A percentile compares a stretch with the other conserved stretches of the same genome.
These are phyloP conservation scores for Dicyrtomina minuta DNA, from an alignment of 2,888 invertebrate species.

Conservation along the genomic window DNA sequence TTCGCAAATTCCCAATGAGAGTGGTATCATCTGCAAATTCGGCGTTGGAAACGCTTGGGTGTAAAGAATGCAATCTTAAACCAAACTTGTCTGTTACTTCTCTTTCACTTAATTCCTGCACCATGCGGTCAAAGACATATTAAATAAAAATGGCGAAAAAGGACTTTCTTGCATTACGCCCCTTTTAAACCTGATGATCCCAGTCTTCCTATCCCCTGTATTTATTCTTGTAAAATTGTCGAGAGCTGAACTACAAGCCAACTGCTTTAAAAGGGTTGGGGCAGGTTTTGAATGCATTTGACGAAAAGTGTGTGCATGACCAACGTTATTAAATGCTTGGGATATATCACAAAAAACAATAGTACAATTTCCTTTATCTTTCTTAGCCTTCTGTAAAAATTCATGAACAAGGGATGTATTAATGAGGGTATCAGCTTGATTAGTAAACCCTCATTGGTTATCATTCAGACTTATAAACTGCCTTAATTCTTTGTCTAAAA, in stretches of 20 bases:
- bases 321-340: neutral
- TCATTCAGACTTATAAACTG: neutral
- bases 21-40: neutral
- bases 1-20: neutral
- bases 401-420: neutral
- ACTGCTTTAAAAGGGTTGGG: neutral
- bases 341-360: neutral
- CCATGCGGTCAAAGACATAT: neutral
- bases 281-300: neutral
- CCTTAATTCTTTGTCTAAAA: too few relatives aligned
- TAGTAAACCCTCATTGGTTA: neutral
- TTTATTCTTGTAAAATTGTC: neutral
- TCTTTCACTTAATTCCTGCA: neutral
- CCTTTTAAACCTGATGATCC: neutral
- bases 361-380: neutral
- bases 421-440: neutral
- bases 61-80: neutral
- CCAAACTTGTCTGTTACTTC: neutral
- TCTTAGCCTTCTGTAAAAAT: neutral
- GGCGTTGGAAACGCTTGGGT: neutral
- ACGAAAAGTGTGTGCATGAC: neutral
- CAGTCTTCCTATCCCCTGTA: neutral
- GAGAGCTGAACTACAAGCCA: neutral
- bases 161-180: neutral
- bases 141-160: neutral